Evolutionary conservation across 2,113 vertebrate species (phyloP), one percentile per base, ranked within the genome.

Genomic region (Stigmatopora argus): DNA sequence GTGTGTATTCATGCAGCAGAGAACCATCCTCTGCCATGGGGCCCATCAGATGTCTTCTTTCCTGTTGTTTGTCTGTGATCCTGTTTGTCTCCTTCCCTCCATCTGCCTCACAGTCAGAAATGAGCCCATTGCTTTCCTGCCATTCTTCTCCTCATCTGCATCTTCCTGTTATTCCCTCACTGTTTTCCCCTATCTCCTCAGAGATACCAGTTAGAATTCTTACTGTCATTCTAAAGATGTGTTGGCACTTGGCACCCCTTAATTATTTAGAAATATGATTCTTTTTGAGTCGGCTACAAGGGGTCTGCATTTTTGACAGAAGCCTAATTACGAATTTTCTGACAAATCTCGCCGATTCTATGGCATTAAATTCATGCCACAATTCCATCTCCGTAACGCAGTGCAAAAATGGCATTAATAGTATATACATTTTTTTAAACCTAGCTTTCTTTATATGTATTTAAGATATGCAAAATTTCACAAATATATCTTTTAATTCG

Each of bases 161-260:
- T 83, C 78, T 90, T 89, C 85, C 89, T 87, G 89, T 88, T 89
- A 67, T 87, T 86, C 64, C 53, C 41, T 3, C 26, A 67, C 61
- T 76, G 67, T 74, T 17, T 69, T 45, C 26, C 67, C 21, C 48
- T 14, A 47, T 83, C 65, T 52, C 67, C 64, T 66, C 17, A 62
- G 74, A 64, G 61, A 66, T 52, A 21, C 47, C 72, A 4, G 69
- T 15, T 71, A 65, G 46, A 57, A 63, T 51, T 15, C n/a, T 64
- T 65, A 51, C 44, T 35, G 5, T 66, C 63, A 6, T 45, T 19
- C 31, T 19, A 6, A 56, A 35, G n/a, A 35, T 5, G 48, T 45
- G 21, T 17, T 66, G 13, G 47, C 26, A 38, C 31, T 18, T 64
- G 8, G 47, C 26, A 38, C 23, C 45, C 51, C 26, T 4, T 3